These are phyloP conservation scores for Eretmochelys imbricata DNA, from an alignment of 2,113 vertebrate species.

Conservation along the genomic window DNA sequence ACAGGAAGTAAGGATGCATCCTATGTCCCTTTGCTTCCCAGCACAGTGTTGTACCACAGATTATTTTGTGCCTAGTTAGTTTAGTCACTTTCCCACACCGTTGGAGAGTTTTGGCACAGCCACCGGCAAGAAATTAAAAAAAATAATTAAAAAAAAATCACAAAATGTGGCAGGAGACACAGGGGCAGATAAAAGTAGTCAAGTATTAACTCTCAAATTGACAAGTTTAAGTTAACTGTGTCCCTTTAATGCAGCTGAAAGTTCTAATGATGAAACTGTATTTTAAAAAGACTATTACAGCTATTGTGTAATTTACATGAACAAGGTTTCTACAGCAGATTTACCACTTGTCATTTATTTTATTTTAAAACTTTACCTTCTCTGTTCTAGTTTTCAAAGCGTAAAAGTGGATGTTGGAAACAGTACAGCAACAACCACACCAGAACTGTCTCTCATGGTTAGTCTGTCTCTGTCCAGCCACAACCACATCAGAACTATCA, in stretches of 20 bases:
- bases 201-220: background rate
- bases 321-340: background rate
- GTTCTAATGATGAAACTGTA: background rate
- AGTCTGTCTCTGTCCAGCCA: background rate
- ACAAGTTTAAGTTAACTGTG: background rate
- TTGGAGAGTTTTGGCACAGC: background rate
- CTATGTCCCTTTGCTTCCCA: background rate
- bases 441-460: background rate
- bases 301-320: background rate
- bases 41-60: background rate
- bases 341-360: background rate
- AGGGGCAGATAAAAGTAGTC: background rate
- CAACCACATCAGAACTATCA: background rate
- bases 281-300: background rate
- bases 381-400: background rate
- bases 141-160: background rate
- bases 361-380: accelerated
- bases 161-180: background rate
- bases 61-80: background rate
- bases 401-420: background rate
- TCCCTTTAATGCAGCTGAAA: background rate
- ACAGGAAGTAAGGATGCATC: background rate
- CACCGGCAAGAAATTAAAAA: background rate
- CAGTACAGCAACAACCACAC: background rate
- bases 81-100: background rate